Evolutionary conservation across 2,888 invertebrate species (phyloP), one percentile per base, ranked within the genome.

Genomic region (Prosapia bicincta): DNA sequence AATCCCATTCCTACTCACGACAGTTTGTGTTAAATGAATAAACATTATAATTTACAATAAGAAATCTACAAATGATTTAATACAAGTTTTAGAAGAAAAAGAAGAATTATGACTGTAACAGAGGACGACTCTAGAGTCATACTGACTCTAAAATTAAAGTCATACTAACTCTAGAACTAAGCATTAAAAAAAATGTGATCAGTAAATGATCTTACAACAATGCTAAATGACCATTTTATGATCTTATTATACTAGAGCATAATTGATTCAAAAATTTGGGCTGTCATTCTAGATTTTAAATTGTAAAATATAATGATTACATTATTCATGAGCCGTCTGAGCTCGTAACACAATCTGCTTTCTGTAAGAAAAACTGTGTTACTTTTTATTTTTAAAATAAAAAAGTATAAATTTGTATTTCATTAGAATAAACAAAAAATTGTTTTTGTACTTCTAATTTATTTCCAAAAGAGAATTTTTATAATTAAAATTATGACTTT

Each of bases 341-440:
- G 74, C 65, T 69, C 74, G 24, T 20, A 73, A 65, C 54, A 74
- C 32, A 69, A 69, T 74, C 74, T 73, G 73, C 68, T 43, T 38
- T 38, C 25, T 20, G 20, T 25, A 25, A 71, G 74, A 74, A 74
- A 74, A 74, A 74, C 74, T 74, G 74, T 74, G 74, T 65, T 74
- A 23, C 15, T 71, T 30, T 71, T 54, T 6, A 6, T 5, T 54
- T 54, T 38, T 38, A 38, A 38, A 9, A 3, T 20, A 13, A 20
- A 54, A 54, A 54, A 54, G 54, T 54, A 20, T n/a, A 54, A 54
- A 54, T 20, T 54, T 54, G 54, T 54, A 30, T 30, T 30, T 9
- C 5, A 30, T n/a, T n/a, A n/a, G n/a, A n/a, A n/a, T n/a, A n/a
- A n/a, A n/a, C n/a, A n/a, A n/a, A n/a, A n/a, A n/a, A n/a, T n/a